Conservation (phyloP, 1,140 invertebrate species). For the Cryptotermes secundus region DNA sequence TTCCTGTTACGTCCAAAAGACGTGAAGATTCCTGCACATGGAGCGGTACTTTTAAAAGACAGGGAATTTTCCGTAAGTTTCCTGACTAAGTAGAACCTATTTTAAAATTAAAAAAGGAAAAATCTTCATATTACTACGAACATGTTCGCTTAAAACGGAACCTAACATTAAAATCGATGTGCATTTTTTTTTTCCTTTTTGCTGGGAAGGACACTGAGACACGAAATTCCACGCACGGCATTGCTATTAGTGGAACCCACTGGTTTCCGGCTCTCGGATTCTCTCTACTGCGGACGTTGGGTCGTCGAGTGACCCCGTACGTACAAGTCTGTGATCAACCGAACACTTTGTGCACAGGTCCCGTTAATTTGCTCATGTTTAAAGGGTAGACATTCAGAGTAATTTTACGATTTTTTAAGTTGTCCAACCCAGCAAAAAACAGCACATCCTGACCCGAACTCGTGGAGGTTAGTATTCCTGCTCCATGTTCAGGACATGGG, state of each 20-base stretch:
- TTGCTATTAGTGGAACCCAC: not conserved
- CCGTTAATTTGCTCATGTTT: not conserved
- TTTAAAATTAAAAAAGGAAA: too few species aligned
- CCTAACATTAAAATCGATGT: not conserved
- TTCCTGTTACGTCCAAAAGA: too few species aligned
- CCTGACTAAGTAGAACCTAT: too few species aligned
- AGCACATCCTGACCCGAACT: not conserved
- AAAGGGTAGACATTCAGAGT: not conserved
- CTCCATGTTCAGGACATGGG: too few species aligned
- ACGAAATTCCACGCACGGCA: slow-evolving; percentile 14
- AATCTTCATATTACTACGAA: not conserved
- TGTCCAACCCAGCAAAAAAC: not conserved
- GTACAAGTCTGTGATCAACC: not conserved
- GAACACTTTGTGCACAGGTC: not conserved
- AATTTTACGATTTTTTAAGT: slow-evolving; percentile 1
- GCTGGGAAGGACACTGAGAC: not conserved
- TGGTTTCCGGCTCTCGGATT: not conserved
- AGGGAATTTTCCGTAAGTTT: too few species aligned
- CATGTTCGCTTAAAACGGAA: not conserved
- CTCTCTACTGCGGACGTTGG: not conserved
- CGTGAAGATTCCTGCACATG: too few species aligned
- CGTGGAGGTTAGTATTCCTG: too few species aligned
- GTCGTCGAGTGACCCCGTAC: not conserved
- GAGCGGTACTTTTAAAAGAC: too few species aligned
- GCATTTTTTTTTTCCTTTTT: not conserved